Base-by-base conservation (phyloP, 2,797 vertebrate genomes). In the Micrastur ruficollis region DNA sequence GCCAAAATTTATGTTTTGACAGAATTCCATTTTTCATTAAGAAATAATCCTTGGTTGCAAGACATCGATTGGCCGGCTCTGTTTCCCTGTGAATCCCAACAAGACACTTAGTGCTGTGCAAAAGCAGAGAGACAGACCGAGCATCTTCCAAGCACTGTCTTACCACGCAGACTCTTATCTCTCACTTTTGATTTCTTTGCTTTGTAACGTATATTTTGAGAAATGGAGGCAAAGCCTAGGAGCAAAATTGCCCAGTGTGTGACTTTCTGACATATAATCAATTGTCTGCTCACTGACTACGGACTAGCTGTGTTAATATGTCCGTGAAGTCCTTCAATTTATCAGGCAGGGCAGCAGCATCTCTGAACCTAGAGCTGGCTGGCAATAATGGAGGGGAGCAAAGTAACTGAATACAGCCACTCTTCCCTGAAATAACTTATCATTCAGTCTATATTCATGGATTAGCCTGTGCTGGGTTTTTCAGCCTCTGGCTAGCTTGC, bases 211-310 rank as follows among this genome's bases (percentile, higher is more conserved):
- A 15, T 89, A 72, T 94, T 97, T 96, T 95, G 94, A 97, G 91
- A 90, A 96, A 95, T 79, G 81, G 81, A 95, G 81, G 89, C 73
- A 89, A 78, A 94, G 72, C 90, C 94, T 72, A 25, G 70, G 66
- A 97, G 95, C 86, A 40, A 94, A 95, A 95, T 94, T 95, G 94
- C 93, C 88, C 93, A 89, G 83, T 78, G 34, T 95, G 90, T 97
- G 93, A 95, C 94, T 96, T 93, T 92, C 49, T 97, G 96, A 96
- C 95, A 93, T 83, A 83, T 96, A 96, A 97, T 97, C 95, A 97
- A 96, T 97, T 87, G 96, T 81, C 94, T 96, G 94, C 94, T 96
- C 94, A 68, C 95, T 81, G 92, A 66, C 93, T 90, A 72, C 2
- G 2, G 81, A 66, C 92, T 85, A 29, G 92, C 92, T 95, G 94